Base-by-base conservation (phyloP, 2,888 invertebrate genomes). In the Eupithecia vulgata region DNA sequence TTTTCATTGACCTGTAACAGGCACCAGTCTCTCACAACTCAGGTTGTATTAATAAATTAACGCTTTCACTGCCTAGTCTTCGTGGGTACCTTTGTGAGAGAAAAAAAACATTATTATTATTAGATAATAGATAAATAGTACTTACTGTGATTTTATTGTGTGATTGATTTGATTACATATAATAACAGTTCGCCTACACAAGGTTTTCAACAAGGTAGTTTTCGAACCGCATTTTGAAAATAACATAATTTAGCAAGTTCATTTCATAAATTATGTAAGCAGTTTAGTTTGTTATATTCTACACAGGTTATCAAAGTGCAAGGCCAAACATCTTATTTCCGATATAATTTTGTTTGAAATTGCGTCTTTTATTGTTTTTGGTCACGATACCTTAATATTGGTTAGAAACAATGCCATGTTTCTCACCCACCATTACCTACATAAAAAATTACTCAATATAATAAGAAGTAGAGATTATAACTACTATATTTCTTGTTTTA, bases 361-460 rank as follows among this genome's bases (percentile, higher is more conserved):
- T n/a, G 21, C 15, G 62, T 21, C 57, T 70, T 76, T 78, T 77
- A 78, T 78, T 59, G 76, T 37, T 66, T 75, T 67, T 77, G 67
- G 76, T 77, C 79, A 79, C 79, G 79, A 52, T 74, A 68, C 68
- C 48, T 40, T 40, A 64, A 40, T 21, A 37, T 40, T 40, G 35
- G 62, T 34, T 37, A 4, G 61, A 35, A 62, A 35, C 62, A 37
- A 37, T 62, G 61, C 15, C 34, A 30, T 61, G n/a, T 62, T 35
- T 48, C n/a, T n/a, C 2, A 48, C 13, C n/a, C n/a, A 48, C n/a
- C 2, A 48, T 48, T n/a, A 48, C 7, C n/a, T n/a, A 2, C 7
- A 48, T n/a, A 48, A 48, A 48, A 3, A 3, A 30, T 30, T 30
- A 30, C 30, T 30, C 4, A 30, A 30, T 30, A 30, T 30, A 30